These are phyloP conservation scores for Drosophila carrolli DNA, from an alignment of 1,140 invertebrate species.

Conservation along the genomic window DNA sequence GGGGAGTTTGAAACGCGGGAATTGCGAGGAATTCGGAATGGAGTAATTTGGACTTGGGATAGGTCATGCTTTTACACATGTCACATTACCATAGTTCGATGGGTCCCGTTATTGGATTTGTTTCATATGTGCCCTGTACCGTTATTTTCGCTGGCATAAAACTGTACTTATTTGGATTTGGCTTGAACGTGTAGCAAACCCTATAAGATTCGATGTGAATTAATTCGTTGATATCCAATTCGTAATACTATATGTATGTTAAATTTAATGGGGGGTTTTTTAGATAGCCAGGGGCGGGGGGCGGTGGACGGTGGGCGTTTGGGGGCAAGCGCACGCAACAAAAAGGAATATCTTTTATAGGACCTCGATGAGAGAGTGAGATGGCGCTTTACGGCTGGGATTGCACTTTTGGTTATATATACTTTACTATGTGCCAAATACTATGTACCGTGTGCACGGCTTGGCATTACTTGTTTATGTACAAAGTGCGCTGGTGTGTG, in stretches of 20 bases:
- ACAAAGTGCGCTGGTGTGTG: conserved; percentile 14
- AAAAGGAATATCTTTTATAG: conserved; percentile 10
- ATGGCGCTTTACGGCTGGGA: conserved; percentile 9
- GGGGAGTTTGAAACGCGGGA: conserved; percentile 5
- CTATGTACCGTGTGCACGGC: neutral
- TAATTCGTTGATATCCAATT: conserved; percentile 26
- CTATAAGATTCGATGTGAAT: conserved; percentile 67
- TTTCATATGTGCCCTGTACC: conserved; percentile 82
- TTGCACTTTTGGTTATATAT: conserved; percentile 24
- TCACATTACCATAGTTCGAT: conserved; percentile 84
- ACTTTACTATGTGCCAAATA: neutral
- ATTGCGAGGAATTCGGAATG: neutral
- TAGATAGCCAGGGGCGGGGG: neutral
- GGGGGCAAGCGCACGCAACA: conserved; percentile 10
- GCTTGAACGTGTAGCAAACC: conserved; percentile 84
- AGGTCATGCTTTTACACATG: conserved; percentile 24
- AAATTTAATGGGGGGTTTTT: neutral
- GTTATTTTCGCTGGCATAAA: conserved; percentile 84
- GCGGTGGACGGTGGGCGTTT: neutral
- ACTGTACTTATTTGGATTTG: conserved; percentile 84
- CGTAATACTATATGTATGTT: neutral
- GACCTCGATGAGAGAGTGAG: conserved; percentile 11
- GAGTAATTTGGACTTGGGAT: conserved; percentile 1
- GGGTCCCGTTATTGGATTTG: conserved; percentile 83
- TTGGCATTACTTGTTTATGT: conserved; percentile 31